Base-by-base conservation (phyloP, 2,797 vertebrate species). In the Amblyopsis hoosieri region DNA sequence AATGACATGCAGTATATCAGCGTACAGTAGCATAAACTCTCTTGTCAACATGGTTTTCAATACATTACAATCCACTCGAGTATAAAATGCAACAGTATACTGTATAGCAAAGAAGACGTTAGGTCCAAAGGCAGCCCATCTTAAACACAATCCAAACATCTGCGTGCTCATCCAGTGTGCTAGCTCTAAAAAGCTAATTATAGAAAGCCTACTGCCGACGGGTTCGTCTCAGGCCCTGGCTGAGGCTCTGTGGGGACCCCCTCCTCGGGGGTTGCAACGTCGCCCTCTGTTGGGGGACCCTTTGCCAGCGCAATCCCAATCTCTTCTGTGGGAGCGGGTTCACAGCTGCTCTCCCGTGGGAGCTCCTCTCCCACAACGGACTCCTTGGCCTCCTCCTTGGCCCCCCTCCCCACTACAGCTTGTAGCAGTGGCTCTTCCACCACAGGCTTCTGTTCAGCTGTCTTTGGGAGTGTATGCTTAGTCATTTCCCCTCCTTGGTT, bases 401-500 rank as follows among this genome's bases (percentile, higher is more conserved):
- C 54, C 8, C 67, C 71, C 45, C 57, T 23, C 45, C 72, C 61
- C 23, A 33, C 59, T 49, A 61, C 47, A 57, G 59, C 53, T 15
- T 72, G 63, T 4, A 54, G 37, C 0, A 80, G 59, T n/a, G 57
- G 64, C 37, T 78, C 76, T 15, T 81, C 68, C 10, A 60, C 76
- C 10, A 6, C 62, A 10, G 80, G 69, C 58, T 90, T 90, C 76
- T 89, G 91, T 75, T 91, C 87, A 0, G 83, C 81, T 0, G 78
- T 87, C 67, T 89, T 91, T 12, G 89, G 87, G 31, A 90, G 83
- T 69, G 81, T 89, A 0, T 82, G 82, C 73, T 92, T 91, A n/a
- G 87, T 88, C 90, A 90, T 92, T 45, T 12, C 89, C 42, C 63
- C 49, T 57, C 4, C 49, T 64, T 19, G 23, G 13, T 45, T 11